Evolutionary conservation across 2,113 vertebrate species (phyloP), one percentile per base, ranked within the genome.

Genomic region (Pseudorhombus dupliciocellatus): DNA sequence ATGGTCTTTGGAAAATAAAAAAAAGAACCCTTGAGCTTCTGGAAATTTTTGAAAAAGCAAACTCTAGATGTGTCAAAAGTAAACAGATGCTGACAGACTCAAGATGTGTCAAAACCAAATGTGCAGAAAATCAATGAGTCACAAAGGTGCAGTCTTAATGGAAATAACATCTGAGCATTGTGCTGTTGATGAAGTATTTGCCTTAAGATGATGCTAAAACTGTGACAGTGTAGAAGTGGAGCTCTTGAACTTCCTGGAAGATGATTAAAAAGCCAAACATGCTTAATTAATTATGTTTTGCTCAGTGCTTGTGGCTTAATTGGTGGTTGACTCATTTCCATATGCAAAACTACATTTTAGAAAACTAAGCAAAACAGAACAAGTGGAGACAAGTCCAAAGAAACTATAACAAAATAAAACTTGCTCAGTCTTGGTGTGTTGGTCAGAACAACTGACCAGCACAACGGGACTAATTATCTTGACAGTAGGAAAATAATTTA

Each of bases 251-350:
- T 83, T 91, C 84, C 85, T 80, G 88, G 75, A 81, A 89, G 82
- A 76, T 80, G 55, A 89, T 90, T 87, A 84, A 87, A 87, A 86
- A 89, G 48, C 48, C 79, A 91, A 91, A 90, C 83, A 83, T 66
- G 58, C 65, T 86, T 72, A 88, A 90, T 91, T 78, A 91, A 86
- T 86, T 53, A 88, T 87, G 64, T 84, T 73, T 21, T 63, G 66
- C 81, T 80, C 31, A 25, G 37, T 48, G 87, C 88, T 86, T 52
- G 54, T 76, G 84, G 88, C 88, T 81, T 80, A 75, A 84, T 74
- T 78, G 70, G 68, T 82, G 60, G 51, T 69, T 70, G 60, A 75
- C 73, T 80, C 37, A 86, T 80, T 83, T 85, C 73, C 59, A 85
- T 81, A 80, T 37, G 61, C 70, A 74, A 21, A 69, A 48, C 7